Percentiles rank a stretch among this genome's conserved stretches.
These are phyloP conservation scores for Tholera decimalis DNA, from an alignment of 2,888 invertebrate genomes.

Conservation along the genomic window DNA sequence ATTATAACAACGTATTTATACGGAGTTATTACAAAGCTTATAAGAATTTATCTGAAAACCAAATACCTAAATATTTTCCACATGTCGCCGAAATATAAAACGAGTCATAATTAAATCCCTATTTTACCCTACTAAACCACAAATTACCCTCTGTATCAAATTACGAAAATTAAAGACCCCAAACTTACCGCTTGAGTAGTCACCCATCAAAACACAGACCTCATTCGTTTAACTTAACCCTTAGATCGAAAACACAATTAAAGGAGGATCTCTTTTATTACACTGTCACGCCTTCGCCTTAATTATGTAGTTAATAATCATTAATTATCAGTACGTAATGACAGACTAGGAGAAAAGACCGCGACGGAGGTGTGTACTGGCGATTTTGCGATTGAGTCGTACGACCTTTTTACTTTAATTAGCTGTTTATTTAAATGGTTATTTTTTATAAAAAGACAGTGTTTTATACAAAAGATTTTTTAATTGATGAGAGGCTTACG, in stretches of 20 bases:
- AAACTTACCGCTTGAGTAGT: conserved; percentile 43
- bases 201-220: conserved; percentile 53
- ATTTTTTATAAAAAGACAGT: not conserved
- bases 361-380: not conserved
- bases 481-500: too few species aligned
- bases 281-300: conserved; percentile 39
- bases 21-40: too few species aligned
- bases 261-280: conserved; percentile 32
- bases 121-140: conserved; percentile 26
- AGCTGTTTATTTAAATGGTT: not conserved
- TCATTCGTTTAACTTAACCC: conserved; percentile 47
- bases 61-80: not conserved
- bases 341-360: conserved; percentile 13
- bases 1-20: too few species aligned
- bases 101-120: conserved; percentile 16
- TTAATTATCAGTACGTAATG: conserved; percentile 57
- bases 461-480: too few species aligned
- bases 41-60: not conserved
- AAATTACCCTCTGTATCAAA: conserved; percentile 27
- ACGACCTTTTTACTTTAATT: not conserved
- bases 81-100: not conserved
- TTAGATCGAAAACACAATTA: conserved; percentile 47
- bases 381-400: conserved; percentile 19
- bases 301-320: conserved; percentile 58
- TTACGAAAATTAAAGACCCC: conserved; percentile 43